These are phyloP conservation scores for Helicoverpa zea DNA, from an alignment of 1,140 invertebrate species.

Conservation along the genomic window DNA sequence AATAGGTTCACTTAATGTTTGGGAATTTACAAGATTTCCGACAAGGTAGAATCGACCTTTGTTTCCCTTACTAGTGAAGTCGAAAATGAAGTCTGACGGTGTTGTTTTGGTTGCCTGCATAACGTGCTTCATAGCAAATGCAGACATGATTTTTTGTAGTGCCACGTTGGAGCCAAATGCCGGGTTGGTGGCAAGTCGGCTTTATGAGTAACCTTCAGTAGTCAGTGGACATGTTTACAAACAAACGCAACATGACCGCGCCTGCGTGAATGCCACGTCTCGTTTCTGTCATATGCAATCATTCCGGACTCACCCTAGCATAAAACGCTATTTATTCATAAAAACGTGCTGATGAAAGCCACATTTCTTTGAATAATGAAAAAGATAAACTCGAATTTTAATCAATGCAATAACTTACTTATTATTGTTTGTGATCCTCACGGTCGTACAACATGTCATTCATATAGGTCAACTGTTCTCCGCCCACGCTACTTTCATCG, in stretches of 20 bases:
- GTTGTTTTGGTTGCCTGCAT: too few relatives aligned
- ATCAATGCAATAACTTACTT: background rate
- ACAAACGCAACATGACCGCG: slow-evolving; percentile 67
- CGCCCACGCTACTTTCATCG: slow-evolving; percentile 28
- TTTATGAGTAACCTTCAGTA: slow-evolving; percentile 61
- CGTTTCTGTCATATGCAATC: slow-evolving; percentile 58
- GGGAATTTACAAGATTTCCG: too few relatives aligned
- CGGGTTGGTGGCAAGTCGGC: slow-evolving; percentile 1
- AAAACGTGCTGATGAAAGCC: background rate
- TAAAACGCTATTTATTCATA: slow-evolving; percentile 16
- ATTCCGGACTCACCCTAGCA: slow-evolving; percentile 40
- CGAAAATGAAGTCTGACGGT: too few relatives aligned
- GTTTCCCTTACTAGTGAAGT: too few relatives aligned
- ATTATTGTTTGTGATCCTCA: slow-evolving; percentile 26
- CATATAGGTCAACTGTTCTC: slow-evolving; percentile 24
- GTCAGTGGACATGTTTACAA: slow-evolving; percentile 69
- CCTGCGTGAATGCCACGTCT: slow-evolving; percentile 58
- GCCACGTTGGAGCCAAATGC: too few relatives aligned
- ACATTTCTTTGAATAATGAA: too few relatives aligned
- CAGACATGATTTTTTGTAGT: too few relatives aligned
- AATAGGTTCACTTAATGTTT: too few relatives aligned
- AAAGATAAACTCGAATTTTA: background rate
- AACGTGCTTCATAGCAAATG: too few relatives aligned
- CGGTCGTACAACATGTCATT: slow-evolving; percentile 6
- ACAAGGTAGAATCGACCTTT: too few relatives aligned